Evolutionary conservation across 2,888 invertebrate genomes (phyloP), one percentile per base, ranked within the genome.

Genomic region (Leucozona laternaria): DNA sequence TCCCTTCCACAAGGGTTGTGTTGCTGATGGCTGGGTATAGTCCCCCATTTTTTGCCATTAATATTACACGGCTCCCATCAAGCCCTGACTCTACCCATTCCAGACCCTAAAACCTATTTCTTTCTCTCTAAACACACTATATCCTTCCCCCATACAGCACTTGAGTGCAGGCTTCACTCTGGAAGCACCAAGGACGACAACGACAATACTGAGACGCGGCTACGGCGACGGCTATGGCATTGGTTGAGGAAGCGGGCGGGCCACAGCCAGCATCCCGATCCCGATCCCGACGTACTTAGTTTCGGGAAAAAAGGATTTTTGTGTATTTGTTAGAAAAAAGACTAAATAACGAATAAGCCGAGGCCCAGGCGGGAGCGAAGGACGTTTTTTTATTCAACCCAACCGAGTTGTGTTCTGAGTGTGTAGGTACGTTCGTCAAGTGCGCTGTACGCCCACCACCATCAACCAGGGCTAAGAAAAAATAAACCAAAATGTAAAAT

Each of bases 21-120:
- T 78, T 66, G 66, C 48, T 66, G 85, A 22, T 78, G 48, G 66
- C 48, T 66, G 85, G 17, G 45, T 45, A 64, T 70, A 86, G 80
- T 85, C 85, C 86, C 91, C 90, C 91, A 90, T 91, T 86, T 80
- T 86, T 90, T 91, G 90, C 90, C 91, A 90, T 90, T 90, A 90
- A 90, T 90, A 90, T 90, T 89, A 91, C 90, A 86, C 79, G 91
- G 89, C 91, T 89, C 90, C 90, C 90, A 91, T 79, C 86, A 85
- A 80, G 78, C 89, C 88, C 89, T 90, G 76, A 28, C 66, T 68
- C 25, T 60, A 43, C 34, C 79, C 77, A 28, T 55, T 28, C 70
- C 64, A 43, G 53, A 31, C 58, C 31, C 60, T 73, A 62, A 80
- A 86, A 79, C 86, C 86, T 81, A 81, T 82, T 82, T 76, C 87